Conservation (phyloP, 2,113 vertebrate genomes). For the Felis catus region F.catus_Fca126_mat1.0 CM031416.1:64982501-64983000, state of each 20-base stretch:
- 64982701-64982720: background rate
- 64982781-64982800: background rate
- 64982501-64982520: background rate
- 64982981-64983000: background rate
- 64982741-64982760: background rate
- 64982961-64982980: background rate
- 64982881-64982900: background rate
- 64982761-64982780: background rate
- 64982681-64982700: background rate
- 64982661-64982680: background rate
- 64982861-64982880: background rate
- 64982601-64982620: background rate
- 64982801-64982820: background rate
- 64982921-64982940: background rate
- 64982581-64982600: background rate
- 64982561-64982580: background rate
- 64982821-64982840: background rate
- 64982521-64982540: background rate
- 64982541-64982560: background rate
- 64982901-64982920: background rate
- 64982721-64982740: background rate
- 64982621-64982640: background rate
- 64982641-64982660: too few species aligned
- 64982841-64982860: background rate
- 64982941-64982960: background rate